phyloP scores from a whole-genome alignment of 1,140 invertebrate genomes.

The Polypedilum vanderplanki region DNA sequence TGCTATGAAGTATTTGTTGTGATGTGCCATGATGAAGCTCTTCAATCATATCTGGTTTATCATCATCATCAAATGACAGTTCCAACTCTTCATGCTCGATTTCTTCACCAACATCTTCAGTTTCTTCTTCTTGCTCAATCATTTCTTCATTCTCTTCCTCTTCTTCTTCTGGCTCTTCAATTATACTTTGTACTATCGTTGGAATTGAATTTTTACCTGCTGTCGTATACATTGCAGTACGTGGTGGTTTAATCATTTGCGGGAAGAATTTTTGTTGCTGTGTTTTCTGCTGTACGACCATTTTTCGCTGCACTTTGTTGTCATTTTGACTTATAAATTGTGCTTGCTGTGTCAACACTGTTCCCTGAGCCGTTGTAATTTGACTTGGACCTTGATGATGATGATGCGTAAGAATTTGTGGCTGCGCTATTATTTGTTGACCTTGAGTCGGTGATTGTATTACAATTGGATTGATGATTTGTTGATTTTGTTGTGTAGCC shows the following conservation, averaged over 20 bases:
- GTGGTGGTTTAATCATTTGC: not conserved
- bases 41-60: not conserved
- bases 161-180: constrained; percentile 8
- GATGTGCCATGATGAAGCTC: constrained; percentile 13
- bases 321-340: constrained; percentile 10
- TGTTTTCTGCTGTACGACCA: not conserved
- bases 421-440: not conserved
- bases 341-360: not conserved
- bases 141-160: not conserved
- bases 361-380: not conserved
- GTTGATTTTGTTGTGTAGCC: constrained; percentile 47
- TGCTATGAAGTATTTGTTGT: not conserved
- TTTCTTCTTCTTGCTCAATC: not conserved
- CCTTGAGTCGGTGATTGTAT: constrained; percentile 1
- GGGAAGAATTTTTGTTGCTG: constrained; percentile 16
- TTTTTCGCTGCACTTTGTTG: not conserved
- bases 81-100: not conserved
- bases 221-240: not conserved
- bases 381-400: not conserved
- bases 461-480: constrained; percentile 41
- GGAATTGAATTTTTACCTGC: not conserved
- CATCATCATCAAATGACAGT: not conserved
- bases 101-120: not conserved
- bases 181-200: not conserved
- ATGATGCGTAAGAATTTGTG: not conserved